Conservation (phyloP, 2,888 invertebrate genomes). For the Nebria salina region DNA sequence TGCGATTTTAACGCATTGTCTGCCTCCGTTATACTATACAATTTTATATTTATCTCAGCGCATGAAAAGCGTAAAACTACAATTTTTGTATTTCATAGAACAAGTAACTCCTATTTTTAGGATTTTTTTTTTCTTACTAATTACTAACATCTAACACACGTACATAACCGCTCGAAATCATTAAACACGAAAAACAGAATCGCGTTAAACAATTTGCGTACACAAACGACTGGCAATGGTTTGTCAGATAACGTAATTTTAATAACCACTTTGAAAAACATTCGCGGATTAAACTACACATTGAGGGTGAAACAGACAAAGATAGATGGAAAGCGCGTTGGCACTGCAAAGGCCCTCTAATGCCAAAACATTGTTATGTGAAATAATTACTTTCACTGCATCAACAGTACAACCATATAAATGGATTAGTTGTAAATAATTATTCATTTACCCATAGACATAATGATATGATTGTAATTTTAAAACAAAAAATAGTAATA, state of each 20-base stretch:
- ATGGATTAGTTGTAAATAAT: background rate
- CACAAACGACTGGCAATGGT: slow-evolving; percentile 26
- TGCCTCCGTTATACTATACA: background rate
- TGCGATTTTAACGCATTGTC: background rate
- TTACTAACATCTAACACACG: background rate
- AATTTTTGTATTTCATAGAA: too few relatives aligned
- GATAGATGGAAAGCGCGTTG: background rate
- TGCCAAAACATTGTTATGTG: slow-evolving; percentile 29
- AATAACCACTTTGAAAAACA: slow-evolving; percentile 38
- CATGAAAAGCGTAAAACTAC: too few relatives aligned
- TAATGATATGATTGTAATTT: too few relatives aligned
- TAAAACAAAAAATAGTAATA: too few relatives aligned
- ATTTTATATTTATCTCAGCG: background rate
- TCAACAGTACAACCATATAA: slow-evolving; percentile 5
- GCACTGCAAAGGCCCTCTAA: slow-evolving; percentile 21
- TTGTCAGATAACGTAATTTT: slow-evolving; percentile 13
- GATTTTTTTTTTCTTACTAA: background rate
- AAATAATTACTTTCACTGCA: slow-evolving; percentile 30
- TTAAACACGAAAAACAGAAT: slow-evolving; percentile 31
- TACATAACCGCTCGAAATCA: slow-evolving; percentile 19
- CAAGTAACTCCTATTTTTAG: too few relatives aligned
- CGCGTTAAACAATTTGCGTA: slow-evolving; percentile 27
- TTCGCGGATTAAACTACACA: slow-evolving; percentile 8
- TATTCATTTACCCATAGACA: background rate
- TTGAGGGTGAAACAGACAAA: background rate